Conservation (phyloP, 2,888 invertebrate genomes). For the Euplexia lucipara region DNA sequence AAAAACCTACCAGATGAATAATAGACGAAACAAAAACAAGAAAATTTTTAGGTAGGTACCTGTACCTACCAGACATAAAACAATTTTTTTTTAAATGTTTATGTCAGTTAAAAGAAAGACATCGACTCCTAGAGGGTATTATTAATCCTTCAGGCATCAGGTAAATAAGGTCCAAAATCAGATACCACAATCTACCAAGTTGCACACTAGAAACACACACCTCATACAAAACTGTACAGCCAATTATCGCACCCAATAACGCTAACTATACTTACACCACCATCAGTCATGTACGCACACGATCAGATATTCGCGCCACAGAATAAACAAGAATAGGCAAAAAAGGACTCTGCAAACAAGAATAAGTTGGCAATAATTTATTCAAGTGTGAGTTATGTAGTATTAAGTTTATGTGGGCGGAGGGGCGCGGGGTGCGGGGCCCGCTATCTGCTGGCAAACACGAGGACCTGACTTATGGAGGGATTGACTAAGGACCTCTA, state of each 20-base stretch:
- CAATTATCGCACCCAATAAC: constrained; percentile 58
- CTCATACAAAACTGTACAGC: constrained; percentile 29
- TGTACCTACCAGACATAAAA: no score
- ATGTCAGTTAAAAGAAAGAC: neutral
- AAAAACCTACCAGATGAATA: no score
- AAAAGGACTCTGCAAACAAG: constrained; percentile 79
- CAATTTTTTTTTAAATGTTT: no score
- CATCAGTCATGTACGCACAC: constrained; percentile 60
- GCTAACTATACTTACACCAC: constrained; percentile 46
- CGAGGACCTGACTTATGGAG: constrained; percentile 65
- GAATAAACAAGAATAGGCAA: constrained; percentile 76
- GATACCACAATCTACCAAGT: constrained; percentile 9
- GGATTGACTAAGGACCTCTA: constrained; percentile 62
- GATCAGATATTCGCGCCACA: constrained; percentile 65
- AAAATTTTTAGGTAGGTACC: no score
- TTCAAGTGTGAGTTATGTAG: constrained; percentile 86
- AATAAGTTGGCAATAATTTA: constrained; percentile 86
- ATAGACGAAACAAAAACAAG: no score
- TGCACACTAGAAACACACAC: constrained; percentile 29
- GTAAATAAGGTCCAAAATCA: constrained; percentile 30
- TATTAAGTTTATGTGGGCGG: constrained; percentile 85
- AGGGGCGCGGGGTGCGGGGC: constrained; percentile 70
- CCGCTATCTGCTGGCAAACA: constrained; percentile 69
- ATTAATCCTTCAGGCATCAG: constrained; percentile 1
- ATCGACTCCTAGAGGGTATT: neutral